Conservation (phyloP, 2,113 vertebrate genomes). For the Tapirus terrestris region DNA sequence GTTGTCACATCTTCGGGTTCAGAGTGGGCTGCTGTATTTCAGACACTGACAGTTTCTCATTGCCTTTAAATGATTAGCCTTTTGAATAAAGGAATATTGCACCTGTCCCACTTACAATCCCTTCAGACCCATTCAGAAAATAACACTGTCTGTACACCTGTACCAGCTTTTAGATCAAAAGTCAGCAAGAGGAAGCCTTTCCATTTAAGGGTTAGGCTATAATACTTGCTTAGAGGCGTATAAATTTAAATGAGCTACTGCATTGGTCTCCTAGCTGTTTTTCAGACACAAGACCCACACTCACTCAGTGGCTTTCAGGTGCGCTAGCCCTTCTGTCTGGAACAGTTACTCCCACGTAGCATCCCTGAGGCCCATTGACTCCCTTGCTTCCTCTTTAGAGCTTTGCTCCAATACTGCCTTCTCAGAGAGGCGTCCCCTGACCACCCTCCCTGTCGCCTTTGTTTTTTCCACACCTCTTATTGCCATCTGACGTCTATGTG, state of each 20-base stretch:
- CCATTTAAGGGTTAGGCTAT: background rate
- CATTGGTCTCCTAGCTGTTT: background rate
- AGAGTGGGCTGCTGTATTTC: background rate
- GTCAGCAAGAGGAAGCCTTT: background rate
- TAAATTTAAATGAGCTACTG: background rate
- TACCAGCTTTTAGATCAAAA: background rate
- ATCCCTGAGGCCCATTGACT: background rate
- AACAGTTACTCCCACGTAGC: background rate
- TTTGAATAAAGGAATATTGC: slow-evolving; percentile 1
- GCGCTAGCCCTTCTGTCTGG: background rate
- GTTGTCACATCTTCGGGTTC: background rate
- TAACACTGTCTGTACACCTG: background rate
- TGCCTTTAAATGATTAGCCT: background rate
- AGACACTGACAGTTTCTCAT: background rate
- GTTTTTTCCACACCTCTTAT: background rate
- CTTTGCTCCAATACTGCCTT: background rate
- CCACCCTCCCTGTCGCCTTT: background rate
- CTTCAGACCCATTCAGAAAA: background rate
- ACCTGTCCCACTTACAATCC: background rate
- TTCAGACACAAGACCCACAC: background rate
- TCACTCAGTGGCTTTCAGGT: background rate
- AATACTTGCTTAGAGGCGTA: background rate
- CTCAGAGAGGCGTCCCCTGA: background rate
- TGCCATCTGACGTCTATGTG: background rate
- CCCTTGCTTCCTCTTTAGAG: background rate